These are phyloP conservation scores for Torymus aiolomorphi DNA, from an alignment of 2,888 invertebrate genomes.

Conservation along the genomic window DNA sequence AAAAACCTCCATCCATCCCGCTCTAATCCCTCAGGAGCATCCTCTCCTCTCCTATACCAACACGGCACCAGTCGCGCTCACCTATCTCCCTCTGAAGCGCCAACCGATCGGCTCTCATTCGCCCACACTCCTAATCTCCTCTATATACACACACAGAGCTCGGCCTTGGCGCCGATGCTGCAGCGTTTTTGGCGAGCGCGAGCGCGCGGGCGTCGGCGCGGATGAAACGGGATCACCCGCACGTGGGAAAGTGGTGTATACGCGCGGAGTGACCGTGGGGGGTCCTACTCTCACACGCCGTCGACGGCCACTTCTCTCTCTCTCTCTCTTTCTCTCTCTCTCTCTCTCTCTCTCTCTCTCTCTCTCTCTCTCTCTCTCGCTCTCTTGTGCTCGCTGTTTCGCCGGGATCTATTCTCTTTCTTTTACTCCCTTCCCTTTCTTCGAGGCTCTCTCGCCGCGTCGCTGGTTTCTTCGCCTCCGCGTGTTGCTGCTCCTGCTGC, in stretches of 20 bases:
- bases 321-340: slow-evolving; percentile 44
- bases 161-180: slow-evolving; percentile 5
- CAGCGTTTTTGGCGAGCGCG: slow-evolving; percentile 58
- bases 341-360: slow-evolving; percentile 59
- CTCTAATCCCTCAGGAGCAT: neutral
- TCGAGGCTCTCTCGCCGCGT: too few species aligned
- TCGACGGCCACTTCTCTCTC: slow-evolving; percentile 57
- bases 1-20: neutral
- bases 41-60: neutral
- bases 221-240: slow-evolving; percentile 76
- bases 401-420: slow-evolving; percentile 43
- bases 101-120: too few species aligned
- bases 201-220: slow-evolving; percentile 70
- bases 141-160: neutral
- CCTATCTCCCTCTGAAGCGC: too few species aligned
- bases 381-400: slow-evolving; percentile 1
- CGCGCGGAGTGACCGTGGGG: slow-evolving; percentile 66
- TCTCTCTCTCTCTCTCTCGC: slow-evolving; percentile 62
- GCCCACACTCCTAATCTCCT: too few species aligned
- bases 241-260: slow-evolving; percentile 75
- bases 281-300: slow-evolving; percentile 61
- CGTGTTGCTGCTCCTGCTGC: slow-evolving; percentile 40
- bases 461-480: slow-evolving; percentile 57
- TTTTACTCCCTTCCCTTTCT: slow-evolving; percentile 45
- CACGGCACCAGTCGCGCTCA: too few species aligned